Evolutionary conservation across 2,113 vertebrate species (phyloP), one percentile per base, ranked within the genome.

Genomic region (Progne subis): DNA sequence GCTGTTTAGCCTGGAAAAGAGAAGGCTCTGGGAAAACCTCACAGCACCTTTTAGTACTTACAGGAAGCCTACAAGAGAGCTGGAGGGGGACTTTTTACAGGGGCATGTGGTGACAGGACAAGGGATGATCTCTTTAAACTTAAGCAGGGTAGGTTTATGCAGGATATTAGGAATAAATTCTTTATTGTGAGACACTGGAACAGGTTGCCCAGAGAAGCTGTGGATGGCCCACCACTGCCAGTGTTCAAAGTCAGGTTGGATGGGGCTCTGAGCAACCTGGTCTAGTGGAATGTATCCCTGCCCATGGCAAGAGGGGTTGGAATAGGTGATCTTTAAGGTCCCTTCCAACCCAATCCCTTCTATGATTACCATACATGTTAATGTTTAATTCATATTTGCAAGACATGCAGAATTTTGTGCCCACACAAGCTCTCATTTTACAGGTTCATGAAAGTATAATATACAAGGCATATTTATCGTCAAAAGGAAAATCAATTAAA

Each of bases 401-500:
- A 60, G 3, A 34, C 44, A 31, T 6, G 18, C 0, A 12, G 56
- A 91, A 69, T 67, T 77, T 74, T 78, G 21, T 56, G 24, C 19
- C 70, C n/a, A 61, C 16, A 29, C 4, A 61, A 83, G 23, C 49
- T 72, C 49, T 63, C 57, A 67, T 80, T 95, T 90, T 75, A 64
- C 23, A 49, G 25, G 8, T 18, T 55, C 9, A 28, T 49, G 31
- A 14, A 74, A 94, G 41, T 16, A 47, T 21, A 67, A 90, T 52
- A 81, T 60, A 59, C 9, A 67, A 74, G 59, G 19, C 24, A 60
- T 17, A 65, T 39, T 69, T 55, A 56, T 8, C 6, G 56, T 46
- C 19, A 56, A 64, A 92, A 90, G 32, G 13, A 93, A 88, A 86
- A 65, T 80, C 31, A 85, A 53, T 92, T 88, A 52, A 94, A 92